Base-by-base conservation (phyloP, 2,113 vertebrate genomes). In the Caloenas nicobarica region DNA sequence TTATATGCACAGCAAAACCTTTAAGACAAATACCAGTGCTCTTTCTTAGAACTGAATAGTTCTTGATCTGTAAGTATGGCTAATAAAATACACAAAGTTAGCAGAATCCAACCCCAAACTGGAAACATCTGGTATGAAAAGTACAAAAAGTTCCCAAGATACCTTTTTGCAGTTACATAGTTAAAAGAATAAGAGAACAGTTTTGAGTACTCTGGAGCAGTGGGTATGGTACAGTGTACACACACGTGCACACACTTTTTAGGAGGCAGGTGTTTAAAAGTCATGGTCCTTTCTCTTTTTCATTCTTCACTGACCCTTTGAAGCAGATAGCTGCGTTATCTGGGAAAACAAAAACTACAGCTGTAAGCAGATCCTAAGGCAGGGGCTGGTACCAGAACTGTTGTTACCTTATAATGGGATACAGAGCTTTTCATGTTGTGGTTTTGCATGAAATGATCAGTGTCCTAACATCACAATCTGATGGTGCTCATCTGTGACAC, bases 181-280 rank as follows among this genome's bases (percentile, higher is more conserved):
- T 28, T 73, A 54, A 71, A 78, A 87, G n/a, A 48, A 46, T 70
- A 17, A 58, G 40, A 48, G 15, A 76, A 50, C 24, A 46, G 44
- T 71, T 90, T 29, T 64, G 57, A 64, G 40, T 34, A 62, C 60
- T 53, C 28, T 72, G n/a, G 26, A 60, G n/a, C 57, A 29, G 28
- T 11, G 24, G 0, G 0, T 28, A 38, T 7, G 28, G n/a, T n/a
- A 70, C 7, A 12, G 22, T 1, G 0, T 13, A 16, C 11, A 50
- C 34, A 72, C 9, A 15, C 3, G 16, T 5, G 4, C 33, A 36
- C 9, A 18, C 2, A 2, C 17, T 22, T 44, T 71, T 71, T 46
- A 77, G 57, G 31, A 93, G 38, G 26, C n/a, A 56, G 26, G n/a
- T 78, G 33, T n/a, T 57, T 73, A 73, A 36, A 82, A 70, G 46